phyloP scores from a whole-genome alignment of 2,797 vertebrate genomes.

The Cyclopterus lumpus region DNA sequence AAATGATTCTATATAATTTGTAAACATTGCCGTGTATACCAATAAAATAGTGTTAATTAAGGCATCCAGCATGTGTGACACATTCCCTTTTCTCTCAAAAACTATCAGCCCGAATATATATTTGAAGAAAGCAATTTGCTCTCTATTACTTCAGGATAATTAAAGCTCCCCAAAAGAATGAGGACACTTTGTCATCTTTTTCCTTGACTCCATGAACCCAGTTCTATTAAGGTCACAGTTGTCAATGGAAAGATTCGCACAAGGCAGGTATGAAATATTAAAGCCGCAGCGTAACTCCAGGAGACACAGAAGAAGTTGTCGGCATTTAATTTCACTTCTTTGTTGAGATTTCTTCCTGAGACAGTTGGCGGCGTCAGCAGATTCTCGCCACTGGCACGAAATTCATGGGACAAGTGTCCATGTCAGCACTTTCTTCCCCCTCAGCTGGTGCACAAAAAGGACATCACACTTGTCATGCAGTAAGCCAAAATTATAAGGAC shows the following conservation, averaged over 20 bases:
- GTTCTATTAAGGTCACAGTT: conserved; percentile 36
- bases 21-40: background rate
- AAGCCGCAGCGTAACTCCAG: conserved; percentile 60
- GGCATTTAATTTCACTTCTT: conserved; percentile 83
- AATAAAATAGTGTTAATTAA: background rate
- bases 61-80: conserved; percentile 2
- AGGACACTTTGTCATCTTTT: conserved; percentile 23
- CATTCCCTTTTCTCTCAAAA: background rate
- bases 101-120: background rate
- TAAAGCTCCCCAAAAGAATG: conserved; percentile 1
- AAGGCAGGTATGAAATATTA: conserved; percentile 71
- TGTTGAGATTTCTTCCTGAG: conserved; percentile 81
- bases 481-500: conserved; percentile 76
- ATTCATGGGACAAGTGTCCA: conserved; percentile 82
- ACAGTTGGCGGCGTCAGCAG: conserved; percentile 81
- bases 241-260: conserved; percentile 51
- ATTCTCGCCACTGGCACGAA: conserved; percentile 74
- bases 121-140: conserved; percentile 29
- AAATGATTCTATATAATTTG: background rate
- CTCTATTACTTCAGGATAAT: background rate
- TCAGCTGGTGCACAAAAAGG: conserved; percentile 74
- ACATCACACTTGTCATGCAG: conserved; percentile 80
- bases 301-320: conserved; percentile 74
- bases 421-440: conserved; percentile 84
- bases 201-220: conserved; percentile 28